Evolutionary conservation across 2,888 invertebrate species (phyloP), one percentile per base, ranked within the genome.

Genomic region (Athalia rosae): DNA sequence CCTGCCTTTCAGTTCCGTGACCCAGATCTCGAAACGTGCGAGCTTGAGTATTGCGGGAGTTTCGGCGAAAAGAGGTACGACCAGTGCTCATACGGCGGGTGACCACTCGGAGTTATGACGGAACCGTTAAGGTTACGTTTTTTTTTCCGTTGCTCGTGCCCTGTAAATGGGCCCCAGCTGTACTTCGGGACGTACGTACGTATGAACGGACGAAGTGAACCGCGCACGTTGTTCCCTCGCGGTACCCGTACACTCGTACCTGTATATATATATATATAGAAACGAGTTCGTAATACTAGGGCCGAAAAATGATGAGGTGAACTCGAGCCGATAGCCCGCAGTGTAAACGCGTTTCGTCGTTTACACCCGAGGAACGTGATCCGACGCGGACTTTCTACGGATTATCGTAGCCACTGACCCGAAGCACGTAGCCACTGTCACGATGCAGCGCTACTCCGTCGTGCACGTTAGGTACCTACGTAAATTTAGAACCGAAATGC

Each of bases 381-480:
- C 74, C 62, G 48, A 59, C 50, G 61, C 61, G 56, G 15, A 74
- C 74, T 74, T 74, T 74, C 74, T 74, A 74, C 74, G 74, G 74
- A 71, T 71, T 71, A 71, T 74, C 62, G 56, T 47, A 62, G 74
- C 53, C 6, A 48, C 47, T n/a, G 74, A 61, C 15, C 9, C 47
- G 48, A 8, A 28, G 74, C 61, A 71, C 71, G 58, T 58, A 71
- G 71, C 71, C 58, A 58, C 50, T 56, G 50, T 58, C n/a, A 3
- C 6, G 15, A 48, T 58, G 45, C 58, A 45, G 45, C 9, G 45
- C 45, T n/a, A 45, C 45, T n/a, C 7, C 61, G 13, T 13, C 13
- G 8, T 71, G 6, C 15, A 53, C 28, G 28, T 41, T 41, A 47
- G n/a, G n/a, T 61, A 64, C 28, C 28, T 28, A 53, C 3, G n/a